Conservation (phyloP, 2,113 vertebrate species). For the Hippolais icterina region DNA sequence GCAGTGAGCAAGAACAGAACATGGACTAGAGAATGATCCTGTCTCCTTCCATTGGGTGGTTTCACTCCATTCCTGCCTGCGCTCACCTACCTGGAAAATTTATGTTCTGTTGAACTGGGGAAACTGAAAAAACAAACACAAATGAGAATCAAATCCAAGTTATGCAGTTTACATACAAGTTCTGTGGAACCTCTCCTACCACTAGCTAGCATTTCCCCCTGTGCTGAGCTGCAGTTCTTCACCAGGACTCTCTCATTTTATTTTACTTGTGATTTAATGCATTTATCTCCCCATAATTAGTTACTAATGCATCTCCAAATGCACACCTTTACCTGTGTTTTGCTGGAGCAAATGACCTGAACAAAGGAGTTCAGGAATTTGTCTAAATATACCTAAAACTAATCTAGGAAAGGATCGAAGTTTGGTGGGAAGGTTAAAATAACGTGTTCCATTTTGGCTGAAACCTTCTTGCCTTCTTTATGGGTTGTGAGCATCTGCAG, state of each 20-base stretch:
- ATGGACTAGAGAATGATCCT: neutral
- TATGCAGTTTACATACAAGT: neutral
- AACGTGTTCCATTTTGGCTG: neutral
- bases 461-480: neutral
- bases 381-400: neutral
- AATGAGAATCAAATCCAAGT: neutral
- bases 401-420: neutral
- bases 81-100: neutral
- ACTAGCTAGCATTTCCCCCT: neutral
- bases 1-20: neutral
- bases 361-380: neutral
- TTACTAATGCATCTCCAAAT: neutral
- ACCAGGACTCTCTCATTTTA: neutral
- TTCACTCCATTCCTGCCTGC: neutral
- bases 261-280: neutral
- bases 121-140: neutral
- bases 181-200: neutral
- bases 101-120: neutral
- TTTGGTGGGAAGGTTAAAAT: neutral
- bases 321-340: neutral
- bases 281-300: neutral
- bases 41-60: neutral
- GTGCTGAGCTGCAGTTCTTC: neutral
- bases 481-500: neutral
- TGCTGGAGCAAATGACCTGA: neutral